Conservation (phyloP, 1,140 invertebrate genomes). For the Notospermus geniculatus region DNA sequence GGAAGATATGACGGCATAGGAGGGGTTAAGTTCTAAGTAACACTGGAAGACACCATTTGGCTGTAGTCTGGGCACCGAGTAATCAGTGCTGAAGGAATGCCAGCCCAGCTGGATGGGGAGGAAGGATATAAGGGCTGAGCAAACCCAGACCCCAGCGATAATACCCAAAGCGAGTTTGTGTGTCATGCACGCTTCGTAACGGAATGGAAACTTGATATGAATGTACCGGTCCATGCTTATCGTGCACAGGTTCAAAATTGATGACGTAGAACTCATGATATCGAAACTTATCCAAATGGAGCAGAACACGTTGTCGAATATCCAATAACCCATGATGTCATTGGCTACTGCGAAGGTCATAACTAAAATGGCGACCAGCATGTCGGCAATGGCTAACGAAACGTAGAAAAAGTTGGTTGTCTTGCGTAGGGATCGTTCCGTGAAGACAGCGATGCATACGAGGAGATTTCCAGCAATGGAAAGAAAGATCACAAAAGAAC, state of each 20-base stretch:
- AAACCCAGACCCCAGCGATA: constrained; percentile 93
- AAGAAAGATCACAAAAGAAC: constrained; percentile 65
- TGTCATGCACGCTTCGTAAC: constrained; percentile 93
- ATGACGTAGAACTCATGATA: constrained; percentile 98
- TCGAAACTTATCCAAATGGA: constrained; percentile 99
- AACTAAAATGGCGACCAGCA: constrained; percentile 77
- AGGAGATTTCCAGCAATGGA: constrained; percentile 92
- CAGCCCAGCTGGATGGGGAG: constrained; percentile 92
- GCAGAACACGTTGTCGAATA: constrained; percentile 93
- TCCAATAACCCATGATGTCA: constrained; percentile 74
- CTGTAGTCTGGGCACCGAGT: no score
- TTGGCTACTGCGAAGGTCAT: constrained; percentile 69
- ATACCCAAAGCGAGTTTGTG: constrained; percentile 75
- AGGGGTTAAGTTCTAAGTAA: constrained; percentile 66
- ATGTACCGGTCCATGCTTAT: constrained; percentile 97
- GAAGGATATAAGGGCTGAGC: constrained; percentile 93
- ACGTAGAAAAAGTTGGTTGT: constrained; percentile 94
- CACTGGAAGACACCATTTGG: no score
- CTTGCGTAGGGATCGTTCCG: constrained; percentile 83
- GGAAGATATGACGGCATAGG: constrained; percentile 94
- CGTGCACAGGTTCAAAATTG: constrained; percentile 96
- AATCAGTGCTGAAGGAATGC: constrained; percentile 57
- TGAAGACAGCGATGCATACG: constrained; percentile 93
- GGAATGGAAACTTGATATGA: constrained; percentile 97
- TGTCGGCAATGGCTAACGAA: constrained; percentile 90